phyloP scores from a whole-genome alignment of 2,113 vertebrate species.

The Zosterops lateralis region DNA sequence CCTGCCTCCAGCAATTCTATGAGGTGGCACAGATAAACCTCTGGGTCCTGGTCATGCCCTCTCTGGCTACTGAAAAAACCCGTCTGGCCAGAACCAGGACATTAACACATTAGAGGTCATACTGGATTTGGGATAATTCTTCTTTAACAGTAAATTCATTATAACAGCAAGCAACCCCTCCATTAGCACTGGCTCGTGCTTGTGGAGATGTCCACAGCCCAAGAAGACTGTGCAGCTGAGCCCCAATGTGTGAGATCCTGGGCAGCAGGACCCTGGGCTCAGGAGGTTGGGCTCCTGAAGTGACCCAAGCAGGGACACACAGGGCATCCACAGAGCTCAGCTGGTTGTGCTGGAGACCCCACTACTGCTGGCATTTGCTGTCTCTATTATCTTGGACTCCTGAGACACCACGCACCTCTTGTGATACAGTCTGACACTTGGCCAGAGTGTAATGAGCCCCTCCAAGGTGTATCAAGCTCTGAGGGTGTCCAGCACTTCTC shows the following conservation, averaged over 20 bases:
- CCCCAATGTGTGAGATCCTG: fast-evolving
- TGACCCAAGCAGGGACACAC: fast-evolving
- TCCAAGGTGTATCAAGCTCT: too few species aligned
- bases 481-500: too few species aligned
- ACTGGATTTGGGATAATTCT: neutral
- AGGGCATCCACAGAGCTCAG: neutral
- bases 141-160: neutral
- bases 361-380: neutral
- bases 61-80: neutral
- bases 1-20: neutral
- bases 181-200: neutral
- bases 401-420: neutral
- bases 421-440: too few species aligned
- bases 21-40: neutral
- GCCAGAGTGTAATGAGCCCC: too few species aligned
- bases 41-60: neutral
- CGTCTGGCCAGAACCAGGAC: neutral
- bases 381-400: neutral
- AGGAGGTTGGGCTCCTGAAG: too few species aligned
- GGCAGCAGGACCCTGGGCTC: neutral
- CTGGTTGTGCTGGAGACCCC: neutral
- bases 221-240: fast-evolving
- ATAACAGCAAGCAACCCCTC: neutral
- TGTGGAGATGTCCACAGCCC: neutral
- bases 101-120: neutral